phyloP scores from a whole-genome alignment of 1,140 invertebrate genomes.

The Ectropis grisescens region DNA sequence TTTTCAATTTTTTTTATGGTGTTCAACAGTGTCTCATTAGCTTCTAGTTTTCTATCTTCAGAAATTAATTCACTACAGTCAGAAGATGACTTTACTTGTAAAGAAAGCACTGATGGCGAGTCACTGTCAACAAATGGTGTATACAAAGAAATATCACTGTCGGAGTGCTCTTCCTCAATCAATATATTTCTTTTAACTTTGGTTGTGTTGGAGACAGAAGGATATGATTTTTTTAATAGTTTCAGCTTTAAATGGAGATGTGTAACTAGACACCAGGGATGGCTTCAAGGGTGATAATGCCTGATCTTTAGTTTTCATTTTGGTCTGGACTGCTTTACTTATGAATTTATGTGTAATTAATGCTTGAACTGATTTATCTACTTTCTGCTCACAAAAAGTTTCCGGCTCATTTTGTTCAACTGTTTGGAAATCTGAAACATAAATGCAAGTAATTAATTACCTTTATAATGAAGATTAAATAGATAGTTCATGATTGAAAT shows the following conservation, averaged over 20 bases:
- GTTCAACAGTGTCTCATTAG: too few species aligned
- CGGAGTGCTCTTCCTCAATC: too few species aligned
- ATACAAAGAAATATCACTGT: too few species aligned
- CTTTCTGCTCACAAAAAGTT: neutral
- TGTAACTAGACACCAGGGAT: slow-evolving; percentile 6
- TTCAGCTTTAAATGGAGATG: too few species aligned
- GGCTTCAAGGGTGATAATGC: slow-evolving; percentile 11
- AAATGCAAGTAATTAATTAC: neutral
- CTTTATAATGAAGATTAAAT: neutral
- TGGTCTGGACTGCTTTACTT: slow-evolving; percentile 1
- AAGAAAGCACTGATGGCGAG: too few species aligned
- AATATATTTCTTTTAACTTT: too few species aligned
- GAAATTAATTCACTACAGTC: slow-evolving; percentile 16
- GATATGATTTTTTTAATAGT: too few species aligned
- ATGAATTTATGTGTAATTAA: neutral
- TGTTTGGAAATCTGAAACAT: neutral
- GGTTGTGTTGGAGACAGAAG: too few species aligned
- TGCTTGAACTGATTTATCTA: slow-evolving; percentile 1
- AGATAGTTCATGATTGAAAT: neutral
- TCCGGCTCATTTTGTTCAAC: neutral
- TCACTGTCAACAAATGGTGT: too few species aligned
- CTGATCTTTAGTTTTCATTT: slow-evolving; percentile 2
- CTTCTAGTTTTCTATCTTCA: too few species aligned
- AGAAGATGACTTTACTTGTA: slow-evolving; percentile 12
- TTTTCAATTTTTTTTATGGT: slow-evolving; percentile 10